Evolutionary conservation across 1,140 invertebrate genomes (phyloP), one percentile per base, ranked within the genome.

Genomic region (Agrilus planipennis): DNA sequence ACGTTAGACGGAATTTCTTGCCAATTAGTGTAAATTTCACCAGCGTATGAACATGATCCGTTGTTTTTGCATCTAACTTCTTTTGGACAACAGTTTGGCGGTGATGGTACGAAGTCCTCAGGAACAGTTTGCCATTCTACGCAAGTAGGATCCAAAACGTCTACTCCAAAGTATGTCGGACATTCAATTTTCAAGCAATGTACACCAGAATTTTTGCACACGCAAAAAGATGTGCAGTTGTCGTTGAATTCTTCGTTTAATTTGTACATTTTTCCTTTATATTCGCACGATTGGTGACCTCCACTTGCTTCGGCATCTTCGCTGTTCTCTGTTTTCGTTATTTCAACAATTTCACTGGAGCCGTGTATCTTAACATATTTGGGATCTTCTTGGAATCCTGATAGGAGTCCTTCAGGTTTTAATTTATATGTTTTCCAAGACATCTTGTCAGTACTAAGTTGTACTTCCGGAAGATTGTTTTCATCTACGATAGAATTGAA

Each of bases 31-130:
- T 71, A 85, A 47, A 62, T 64, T 28, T 73, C 61, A 29, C 74
- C 79, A 44, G 79, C 72, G 47, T 81, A 84, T 21, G 64, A 55
- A 52, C 83, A 87, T 0, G 81, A 84, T 4, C 82, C 83, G 58
- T 86, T 84, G 55, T 79, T 80, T 41, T 77, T 69, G 47, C 84
- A 89, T 19, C 71, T 68, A 39, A 86, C 74, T 45, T 77, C 69
- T 51, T 84, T 70, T 0, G 86, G 84, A 61, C 88, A 91, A 60
- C 88, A 91, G 45, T 81, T 75, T 0, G 88, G 87, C 6, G 83
- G 73, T 30, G 68, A 69, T 0, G 85, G 76, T 12, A 71, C 63
- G 47, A 83, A 83, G 54, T 79, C 65, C 0, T 76, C 68, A 0
- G 84, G 81, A 11, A 77, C 76, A 0, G 78, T 76, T 48, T 87